A percentile compares a stretch with the other conserved stretches of the same genome.
Evolutionary conservation across 2,113 vertebrate species (phyloP).

Genomic region (Myotis lucifugus): DNA sequence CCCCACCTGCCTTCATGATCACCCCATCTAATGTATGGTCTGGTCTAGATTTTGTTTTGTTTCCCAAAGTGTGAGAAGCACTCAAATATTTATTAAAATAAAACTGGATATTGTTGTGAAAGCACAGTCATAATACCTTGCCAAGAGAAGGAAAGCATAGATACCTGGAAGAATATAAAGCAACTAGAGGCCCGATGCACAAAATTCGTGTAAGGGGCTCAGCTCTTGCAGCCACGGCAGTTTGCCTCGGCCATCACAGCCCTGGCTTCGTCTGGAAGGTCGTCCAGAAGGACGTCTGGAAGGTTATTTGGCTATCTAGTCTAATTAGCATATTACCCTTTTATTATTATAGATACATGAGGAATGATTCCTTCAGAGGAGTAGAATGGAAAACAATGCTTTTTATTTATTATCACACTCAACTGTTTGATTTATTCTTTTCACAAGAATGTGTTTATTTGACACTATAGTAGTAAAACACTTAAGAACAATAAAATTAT

Average conservation of each 20-base stretch:
- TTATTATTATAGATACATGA: background rate
- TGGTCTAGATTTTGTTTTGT: background rate
- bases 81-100: conserved; percentile 36
- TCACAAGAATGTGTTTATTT: background rate
- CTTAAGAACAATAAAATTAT: background rate
- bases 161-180: background rate
- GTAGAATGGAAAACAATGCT: background rate
- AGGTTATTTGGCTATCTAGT: too few species aligned
- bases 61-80: background rate
- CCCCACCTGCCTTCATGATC: background rate
- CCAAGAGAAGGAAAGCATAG: background rate
- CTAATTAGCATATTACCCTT: too few species aligned
- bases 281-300: too few species aligned
- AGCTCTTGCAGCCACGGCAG: too few species aligned
- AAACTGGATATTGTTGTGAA: background rate
- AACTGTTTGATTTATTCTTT: background rate
- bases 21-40: background rate
- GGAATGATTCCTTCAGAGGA: background rate
- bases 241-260: too few species aligned
- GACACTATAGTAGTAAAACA: background rate
- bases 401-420: background rate
- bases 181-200: background rate
- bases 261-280: too few species aligned
- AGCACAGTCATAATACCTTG: background rate
- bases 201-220: too few species aligned